phyloP scores from a whole-genome alignment of 2,888 invertebrate species.

The Mimachlamys varia region DNA sequence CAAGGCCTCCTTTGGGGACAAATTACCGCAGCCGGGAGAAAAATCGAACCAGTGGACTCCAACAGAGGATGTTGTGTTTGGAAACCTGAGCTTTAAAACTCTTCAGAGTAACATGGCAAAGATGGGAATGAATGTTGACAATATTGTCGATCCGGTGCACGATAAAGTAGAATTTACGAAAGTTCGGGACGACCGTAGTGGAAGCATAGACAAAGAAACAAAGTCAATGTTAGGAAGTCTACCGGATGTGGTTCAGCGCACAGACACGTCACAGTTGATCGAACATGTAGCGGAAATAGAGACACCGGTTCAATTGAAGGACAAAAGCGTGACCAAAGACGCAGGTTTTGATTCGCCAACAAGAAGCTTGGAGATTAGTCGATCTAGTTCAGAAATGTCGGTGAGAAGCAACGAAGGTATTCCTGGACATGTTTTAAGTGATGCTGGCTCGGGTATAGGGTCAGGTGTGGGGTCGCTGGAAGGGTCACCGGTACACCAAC shows the following conservation, averaged over 20 bases:
- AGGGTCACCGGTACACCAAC: conserved; percentile 58
- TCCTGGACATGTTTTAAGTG: neutral
- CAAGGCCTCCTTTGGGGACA: conserved; percentile 84
- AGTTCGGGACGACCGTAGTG: conserved; percentile 38
- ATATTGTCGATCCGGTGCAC: neutral
- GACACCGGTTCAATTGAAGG: neutral
- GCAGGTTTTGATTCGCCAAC: neutral
- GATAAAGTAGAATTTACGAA: conserved; percentile 30
- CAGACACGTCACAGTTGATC: conserved; percentile 49
- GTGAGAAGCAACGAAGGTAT: conserved; percentile 18
- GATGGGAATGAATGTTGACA: conserved; percentile 47
- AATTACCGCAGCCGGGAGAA: conserved; percentile 75
- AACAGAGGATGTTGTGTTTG: conserved; percentile 85
- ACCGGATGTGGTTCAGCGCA: conserved; percentile 66
- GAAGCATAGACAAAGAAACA: conserved; percentile 28
- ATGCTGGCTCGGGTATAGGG: conserved; percentile 40
- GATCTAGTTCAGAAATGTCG: conserved; percentile 8
- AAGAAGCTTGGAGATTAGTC: neutral
- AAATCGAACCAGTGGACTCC: conserved; percentile 83
- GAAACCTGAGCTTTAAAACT: conserved; percentile 71
- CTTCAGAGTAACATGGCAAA: conserved; percentile 75
- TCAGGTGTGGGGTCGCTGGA: conserved; percentile 53
- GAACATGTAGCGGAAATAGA: conserved; percentile 38
- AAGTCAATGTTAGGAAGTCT: conserved; percentile 43
- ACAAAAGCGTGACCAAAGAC: neutral